A percentile compares a stretch with the other conserved stretches of the same genome.
phyloP scores from a whole-genome alignment of 2,113 vertebrate genomes.

The Euleptes europaea region DNA sequence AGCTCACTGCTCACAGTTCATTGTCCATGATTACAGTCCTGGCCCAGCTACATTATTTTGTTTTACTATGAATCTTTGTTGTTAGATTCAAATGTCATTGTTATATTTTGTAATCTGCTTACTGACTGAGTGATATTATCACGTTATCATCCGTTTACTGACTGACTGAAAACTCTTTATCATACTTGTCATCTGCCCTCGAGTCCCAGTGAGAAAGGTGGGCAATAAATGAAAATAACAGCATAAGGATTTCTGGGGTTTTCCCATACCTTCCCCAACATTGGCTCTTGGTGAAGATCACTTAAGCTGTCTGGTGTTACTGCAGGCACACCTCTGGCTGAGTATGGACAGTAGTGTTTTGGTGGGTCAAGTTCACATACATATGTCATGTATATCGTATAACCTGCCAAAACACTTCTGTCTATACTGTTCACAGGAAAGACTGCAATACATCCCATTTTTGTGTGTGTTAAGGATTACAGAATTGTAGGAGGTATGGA shows the following conservation, averaged over 20 bases:
- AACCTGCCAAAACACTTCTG: too few relatives aligned
- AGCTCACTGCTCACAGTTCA: neutral
- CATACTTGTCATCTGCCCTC: too few relatives aligned
- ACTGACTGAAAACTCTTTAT: too few relatives aligned
- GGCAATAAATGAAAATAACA: too few relatives aligned
- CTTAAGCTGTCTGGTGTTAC: neutral
- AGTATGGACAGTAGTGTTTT: neutral
- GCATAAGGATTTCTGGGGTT: neutral
- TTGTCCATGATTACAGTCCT: neutral
- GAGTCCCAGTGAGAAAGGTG: too few relatives aligned
- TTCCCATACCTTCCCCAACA: neutral
- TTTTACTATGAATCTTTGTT: too few relatives aligned
- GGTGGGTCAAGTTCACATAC: neutral
- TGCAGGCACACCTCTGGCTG: neutral
- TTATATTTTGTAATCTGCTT: too few relatives aligned
- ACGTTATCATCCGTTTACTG: too few relatives aligned
- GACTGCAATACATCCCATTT: neutral
- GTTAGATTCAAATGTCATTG: too few relatives aligned
- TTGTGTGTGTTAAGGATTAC: neutral
- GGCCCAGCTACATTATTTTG: too few relatives aligned
- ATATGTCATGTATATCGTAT: neutral
- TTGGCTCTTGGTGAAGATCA: neutral
- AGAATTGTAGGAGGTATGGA: neutral
- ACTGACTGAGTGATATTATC: too few relatives aligned
- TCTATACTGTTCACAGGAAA: neutral